A percentile compares a stretch with the other conserved stretches of the same genome.
phyloP scores from a whole-genome alignment of 1,140 invertebrate species.

The Ceratosolen solmsi region DNA sequence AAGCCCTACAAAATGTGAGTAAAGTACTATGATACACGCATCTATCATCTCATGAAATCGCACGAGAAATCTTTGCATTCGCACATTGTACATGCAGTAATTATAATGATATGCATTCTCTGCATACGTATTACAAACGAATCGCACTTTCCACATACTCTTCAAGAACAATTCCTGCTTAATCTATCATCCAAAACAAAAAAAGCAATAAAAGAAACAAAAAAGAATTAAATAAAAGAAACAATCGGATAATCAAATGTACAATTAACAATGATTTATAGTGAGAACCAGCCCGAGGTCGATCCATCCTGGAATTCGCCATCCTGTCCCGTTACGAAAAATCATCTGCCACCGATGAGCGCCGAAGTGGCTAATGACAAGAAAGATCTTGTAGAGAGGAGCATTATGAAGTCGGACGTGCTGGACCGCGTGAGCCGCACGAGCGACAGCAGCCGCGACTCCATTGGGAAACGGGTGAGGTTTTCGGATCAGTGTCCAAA shows the following conservation, averaged over 20 bases:
- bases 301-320: slow-evolving; percentile 32
- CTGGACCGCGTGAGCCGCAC: slow-evolving; percentile 5
- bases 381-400: slow-evolving; percentile 1
- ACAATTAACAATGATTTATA: slow-evolving; percentile 13
- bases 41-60: slow-evolving; percentile 3
- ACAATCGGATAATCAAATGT: not conserved
- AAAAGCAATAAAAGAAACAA: not conserved
- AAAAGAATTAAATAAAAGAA: not conserved
- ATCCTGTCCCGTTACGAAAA: slow-evolving; percentile 17
- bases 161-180: slow-evolving; percentile 5
- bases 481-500: slow-evolving; percentile 49
- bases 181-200: not conserved
- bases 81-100: not conserved
- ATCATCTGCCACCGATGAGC: slow-evolving; percentile 5
- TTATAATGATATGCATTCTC: slow-evolving; percentile 15
- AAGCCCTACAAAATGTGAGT: not conserved
- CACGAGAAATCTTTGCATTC: slow-evolving; percentile 26
- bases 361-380: not conserved
- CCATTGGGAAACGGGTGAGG: slow-evolving; percentile 39
- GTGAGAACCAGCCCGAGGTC: slow-evolving; percentile 34
- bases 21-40: not conserved
- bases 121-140: not conserved
- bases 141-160: not conserved
- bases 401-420: slow-evolving; percentile 23
- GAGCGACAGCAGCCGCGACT: slow-evolving; percentile 14